Evolutionary conservation across 1,140 invertebrate species (phyloP).

Genomic region (Euglossa dilemma): DNA sequence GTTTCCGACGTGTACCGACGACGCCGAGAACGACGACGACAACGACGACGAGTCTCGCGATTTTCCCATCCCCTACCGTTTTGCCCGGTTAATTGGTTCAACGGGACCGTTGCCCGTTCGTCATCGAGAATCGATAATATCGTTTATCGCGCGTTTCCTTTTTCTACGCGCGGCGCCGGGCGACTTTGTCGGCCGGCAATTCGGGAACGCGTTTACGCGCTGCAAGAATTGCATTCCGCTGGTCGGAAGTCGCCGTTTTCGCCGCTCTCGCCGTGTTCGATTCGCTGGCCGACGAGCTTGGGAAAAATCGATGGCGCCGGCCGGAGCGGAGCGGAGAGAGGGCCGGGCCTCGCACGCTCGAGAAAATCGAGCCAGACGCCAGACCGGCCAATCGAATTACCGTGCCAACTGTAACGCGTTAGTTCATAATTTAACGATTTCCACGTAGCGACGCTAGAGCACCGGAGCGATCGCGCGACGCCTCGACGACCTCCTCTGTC

Average conservation of each 20-base stretch:
- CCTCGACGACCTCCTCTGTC: too few relatives aligned
- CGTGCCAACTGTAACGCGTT: not conserved
- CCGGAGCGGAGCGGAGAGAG: not conserved
- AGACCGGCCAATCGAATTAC: slow-evolving; percentile 28
- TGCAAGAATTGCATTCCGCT: not conserved
- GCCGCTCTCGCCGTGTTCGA: not conserved
- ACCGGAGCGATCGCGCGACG: too few relatives aligned
- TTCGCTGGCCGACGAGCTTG: not conserved
- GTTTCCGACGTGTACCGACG: too few relatives aligned
- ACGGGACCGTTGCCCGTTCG: not conserved
- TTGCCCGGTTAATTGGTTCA: not conserved
- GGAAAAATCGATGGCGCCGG: not conserved
- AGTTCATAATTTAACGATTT: slow-evolving; percentile 46
- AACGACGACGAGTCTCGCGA: too few relatives aligned
- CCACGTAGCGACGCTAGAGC: not conserved
- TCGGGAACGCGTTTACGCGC: not conserved
- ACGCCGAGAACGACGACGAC: too few relatives aligned
- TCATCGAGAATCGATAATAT: slow-evolving; percentile 6
- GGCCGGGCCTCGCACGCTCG: not conserved
- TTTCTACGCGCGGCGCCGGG: too few relatives aligned
- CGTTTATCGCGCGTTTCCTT: slow-evolving; percentile 3
- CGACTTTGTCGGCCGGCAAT: not conserved
- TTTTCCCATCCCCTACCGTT: too few relatives aligned
- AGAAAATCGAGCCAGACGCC: slow-evolving; percentile 17
- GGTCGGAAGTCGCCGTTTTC: not conserved